Evolutionary conservation across 2,888 invertebrate genomes (phyloP), one percentile per base, ranked within the genome.

Genomic region (Leuctra nigra): DNA sequence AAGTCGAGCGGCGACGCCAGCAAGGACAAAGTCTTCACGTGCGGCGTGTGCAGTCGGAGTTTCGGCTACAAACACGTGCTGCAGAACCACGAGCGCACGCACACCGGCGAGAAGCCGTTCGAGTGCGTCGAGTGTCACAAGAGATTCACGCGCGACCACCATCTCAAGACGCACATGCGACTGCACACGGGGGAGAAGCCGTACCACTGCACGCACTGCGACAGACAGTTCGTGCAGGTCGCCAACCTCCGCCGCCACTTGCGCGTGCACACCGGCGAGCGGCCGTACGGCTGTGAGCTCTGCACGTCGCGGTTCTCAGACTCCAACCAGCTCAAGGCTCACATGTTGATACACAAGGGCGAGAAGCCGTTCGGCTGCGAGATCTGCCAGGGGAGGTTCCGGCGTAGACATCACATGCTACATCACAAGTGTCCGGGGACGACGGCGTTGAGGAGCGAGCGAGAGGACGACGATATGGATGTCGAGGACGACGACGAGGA

Each of bases 1-100:
- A 52, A 61, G 39, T 47, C 56, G 23, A 48, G 61, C 47, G 39
- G 58, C 46, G 46, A 59, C 46, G 66, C 61, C 47, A 66, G 67
- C 4, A 68, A 87, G 11, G 91, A 91, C 67, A 90, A 91, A 69
- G 85, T 87, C 57, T 94, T 94, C 74, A 90, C 88, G 22, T 95
- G 94, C 72, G 85, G 86, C 55, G 82, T 90, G 47, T 94, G 94
- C 75, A 85, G 86, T 59, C 82, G 92, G 63, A 88, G 88, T 11
- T 94, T 94, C 68, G 93, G 93, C 48, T 94, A 94, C 77, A 94
- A 94, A 68, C 94, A 94, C 73, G 94, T 94, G 18, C 76, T 94
- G 52, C 93, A 94, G 73, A 94, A 94, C 70, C 94, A 94, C 73
- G 93, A 93, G 68, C 82, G 94, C 64, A 95, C 94, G 0, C 94